Base-by-base conservation (phyloP, 2,113 vertebrate species). In the Hypomesus transpacificus region DNA sequence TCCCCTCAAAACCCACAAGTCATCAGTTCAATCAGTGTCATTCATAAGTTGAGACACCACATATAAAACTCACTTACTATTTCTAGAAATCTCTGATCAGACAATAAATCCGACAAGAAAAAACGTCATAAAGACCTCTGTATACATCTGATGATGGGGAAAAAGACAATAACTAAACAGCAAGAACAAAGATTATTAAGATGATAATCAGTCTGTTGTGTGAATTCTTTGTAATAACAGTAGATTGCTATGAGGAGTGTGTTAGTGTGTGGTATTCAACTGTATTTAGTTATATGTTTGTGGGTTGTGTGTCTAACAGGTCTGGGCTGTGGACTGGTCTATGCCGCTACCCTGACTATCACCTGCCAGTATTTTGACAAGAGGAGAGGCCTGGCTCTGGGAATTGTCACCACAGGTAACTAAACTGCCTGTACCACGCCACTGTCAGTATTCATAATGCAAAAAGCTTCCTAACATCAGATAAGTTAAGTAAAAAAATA, bases 291-390 rank as follows among this genome's bases (percentile, higher is more conserved):
- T 46, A 9, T 9, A 11, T 46, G 2, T 46, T 9, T 46, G 39
- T 46, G 39, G 39, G 39, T 46, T 34, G 65, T 34, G 65, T 71
- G 63, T 75, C 31, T 2, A 11, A 52, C 76, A 96, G 94, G 94
- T 68, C 90, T 95, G 1, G 94, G 94, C 73, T 95, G 94, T 76
- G 94, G 94, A 51, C 89, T 96, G 76, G 70, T 94, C 39, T 96
- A 95, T 21, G 94, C 94, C 0, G 94, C 94, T 70, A 94, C 94
- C 4, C 92, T 96, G 65, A 95, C 94, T 28, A 93, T 95, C 77
- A 95, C 92, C 0, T 95, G 94, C 77, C 93, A 95, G 28, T 96
- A 96, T 82, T 96, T 96, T 75, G 94, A 95, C 77, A 94, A 92
- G 73, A 93, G 86, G 65, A 89, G 94, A 71, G 94, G 94, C 62